These are phyloP conservation scores for Microctenopoma steveboyesi DNA, from an alignment of 2,797 vertebrate genomes.

Conservation along the genomic window DNA sequence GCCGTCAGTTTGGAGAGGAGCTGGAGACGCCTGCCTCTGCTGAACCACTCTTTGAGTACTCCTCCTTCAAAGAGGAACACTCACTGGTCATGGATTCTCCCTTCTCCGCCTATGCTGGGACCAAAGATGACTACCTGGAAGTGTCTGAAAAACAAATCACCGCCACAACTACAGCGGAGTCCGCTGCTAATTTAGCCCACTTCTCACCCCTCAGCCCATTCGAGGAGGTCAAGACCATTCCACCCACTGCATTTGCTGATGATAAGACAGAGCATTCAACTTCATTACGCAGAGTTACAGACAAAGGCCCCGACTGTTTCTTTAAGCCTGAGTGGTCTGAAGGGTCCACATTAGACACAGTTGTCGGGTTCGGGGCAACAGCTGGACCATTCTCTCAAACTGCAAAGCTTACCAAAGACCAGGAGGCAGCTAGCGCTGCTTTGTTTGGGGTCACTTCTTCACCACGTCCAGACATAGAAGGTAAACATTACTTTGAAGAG, in stretches of 20 bases:
- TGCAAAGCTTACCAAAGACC: conserved; percentile 66
- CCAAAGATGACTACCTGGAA: conserved; percentile 92
- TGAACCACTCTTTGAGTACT: conserved; percentile 84
- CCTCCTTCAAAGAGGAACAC: conserved; percentile 86
- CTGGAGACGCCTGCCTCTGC: conserved; percentile 82
- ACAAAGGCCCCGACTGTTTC: conserved; percentile 83
- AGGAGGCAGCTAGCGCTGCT: conserved; percentile 81
- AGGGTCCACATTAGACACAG: conserved; percentile 65
- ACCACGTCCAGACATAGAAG: conserved; percentile 80
- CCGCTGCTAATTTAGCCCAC: conserved; percentile 82
- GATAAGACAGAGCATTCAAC: conserved; percentile 75
- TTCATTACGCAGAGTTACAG: conserved; percentile 69
- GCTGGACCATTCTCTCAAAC: conserved; percentile 73
- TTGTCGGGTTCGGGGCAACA: conserved; percentile 64
- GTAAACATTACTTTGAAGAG: conserved; percentile 85
- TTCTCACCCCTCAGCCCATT: conserved; percentile 85
- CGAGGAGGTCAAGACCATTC: conserved; percentile 80
- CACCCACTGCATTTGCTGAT: conserved; percentile 67
- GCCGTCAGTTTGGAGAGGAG: conserved; percentile 85
- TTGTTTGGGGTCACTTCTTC: conserved; percentile 86
- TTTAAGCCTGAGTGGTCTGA: conserved; percentile 81
- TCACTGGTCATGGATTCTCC: conserved; percentile 79
- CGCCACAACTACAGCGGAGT: conserved; percentile 77
- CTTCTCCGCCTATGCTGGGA: conserved; percentile 71
- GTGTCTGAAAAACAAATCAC: conserved; percentile 87